Percentiles rank a stretch among this genome's conserved stretches.
Evolutionary conservation across 2,888 invertebrate genomes (phyloP).

Genomic region (Proisotoma minuta): DNA sequence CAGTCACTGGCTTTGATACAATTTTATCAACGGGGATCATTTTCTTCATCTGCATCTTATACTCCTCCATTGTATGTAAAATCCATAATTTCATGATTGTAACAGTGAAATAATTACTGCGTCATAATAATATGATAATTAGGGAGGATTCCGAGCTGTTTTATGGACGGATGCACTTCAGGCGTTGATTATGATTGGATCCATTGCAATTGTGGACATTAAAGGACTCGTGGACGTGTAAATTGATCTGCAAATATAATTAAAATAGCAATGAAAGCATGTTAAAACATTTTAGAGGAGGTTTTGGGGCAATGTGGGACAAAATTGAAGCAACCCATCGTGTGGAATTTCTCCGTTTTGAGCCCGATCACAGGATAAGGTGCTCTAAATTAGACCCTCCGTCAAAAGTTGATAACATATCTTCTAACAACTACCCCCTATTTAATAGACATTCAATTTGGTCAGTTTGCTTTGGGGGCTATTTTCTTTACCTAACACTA

Average conservation of each 20-base stretch:
- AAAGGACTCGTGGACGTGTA: constrained; percentile 36
- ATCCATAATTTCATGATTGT: neutral
- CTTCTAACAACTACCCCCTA: too few species aligned
- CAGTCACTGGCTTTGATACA: constrained; percentile 66
- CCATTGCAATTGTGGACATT: constrained; percentile 27
- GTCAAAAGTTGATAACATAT: too few species aligned
- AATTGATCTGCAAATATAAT: too few species aligned
- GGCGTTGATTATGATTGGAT: constrained; percentile 38
- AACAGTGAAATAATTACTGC: too few species aligned
- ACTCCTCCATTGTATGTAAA: constrained; percentile 25
- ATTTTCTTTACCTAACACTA: constrained; percentile 20
- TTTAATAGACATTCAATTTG: constrained; percentile 39
- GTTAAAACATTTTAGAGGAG: too few species aligned
- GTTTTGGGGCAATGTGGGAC: constrained; percentile 29
- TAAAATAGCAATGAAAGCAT: too few species aligned
- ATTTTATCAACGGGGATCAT: constrained; percentile 64
- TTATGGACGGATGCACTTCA: constrained; percentile 39
- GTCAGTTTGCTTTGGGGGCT: constrained; percentile 27
- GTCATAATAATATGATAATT: neutral
- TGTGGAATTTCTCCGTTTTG: constrained; percentile 34
- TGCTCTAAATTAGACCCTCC: too few species aligned
- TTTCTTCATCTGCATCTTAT: constrained; percentile 51
- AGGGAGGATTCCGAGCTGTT: constrained; percentile 42
- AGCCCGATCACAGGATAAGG: constrained; percentile 30
- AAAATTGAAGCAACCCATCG: constrained; percentile 19